Conservation (phyloP, 2,888 invertebrate species). For the Deilephila porcellus region DNA sequence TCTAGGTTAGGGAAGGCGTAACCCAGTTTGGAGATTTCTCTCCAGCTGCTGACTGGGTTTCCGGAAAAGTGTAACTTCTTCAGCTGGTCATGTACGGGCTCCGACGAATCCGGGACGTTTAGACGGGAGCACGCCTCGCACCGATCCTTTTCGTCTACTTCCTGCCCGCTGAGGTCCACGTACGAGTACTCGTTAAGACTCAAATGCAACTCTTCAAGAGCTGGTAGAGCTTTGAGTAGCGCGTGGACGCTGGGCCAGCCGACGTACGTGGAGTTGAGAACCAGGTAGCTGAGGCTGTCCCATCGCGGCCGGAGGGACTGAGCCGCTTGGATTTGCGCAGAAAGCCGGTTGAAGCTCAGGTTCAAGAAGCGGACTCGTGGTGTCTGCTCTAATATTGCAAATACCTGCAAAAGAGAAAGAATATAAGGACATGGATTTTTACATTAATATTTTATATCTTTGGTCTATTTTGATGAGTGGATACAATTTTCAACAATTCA, state of each 20-base stretch:
- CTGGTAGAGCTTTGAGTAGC: slow-evolving; percentile 90
- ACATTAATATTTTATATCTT: no score
- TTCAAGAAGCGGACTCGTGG: slow-evolving; percentile 96
- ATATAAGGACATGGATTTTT: no score
- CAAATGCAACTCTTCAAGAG: slow-evolving; percentile 95
- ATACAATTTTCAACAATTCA: not conserved
- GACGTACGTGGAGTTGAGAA: slow-evolving; percentile 94
- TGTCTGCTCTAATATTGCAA: slow-evolving; percentile 93
- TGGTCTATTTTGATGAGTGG: no score
- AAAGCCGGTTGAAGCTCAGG: slow-evolving; percentile 94
- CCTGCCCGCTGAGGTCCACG: slow-evolving; percentile 86
- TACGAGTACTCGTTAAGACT: slow-evolving; percentile 95
- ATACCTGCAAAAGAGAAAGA: slow-evolving; percentile 84
- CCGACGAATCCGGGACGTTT: slow-evolving; percentile 61
- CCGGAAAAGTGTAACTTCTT: slow-evolving; percentile 94
- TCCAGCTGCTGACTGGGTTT: slow-evolving; percentile 94
- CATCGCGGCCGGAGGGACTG: slow-evolving; percentile 77
- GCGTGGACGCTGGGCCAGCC: slow-evolving; percentile 93
- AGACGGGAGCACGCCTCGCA: slow-evolving; percentile 76
- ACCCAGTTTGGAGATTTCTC: slow-evolving; percentile 92
- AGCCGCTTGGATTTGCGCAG: slow-evolving; percentile 87
- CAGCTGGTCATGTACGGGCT: slow-evolving; percentile 87
- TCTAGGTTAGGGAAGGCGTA: slow-evolving; percentile 94
- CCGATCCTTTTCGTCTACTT: slow-evolving; percentile 67
- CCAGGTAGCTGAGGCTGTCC: slow-evolving; percentile 89